phyloP scores from a whole-genome alignment of 2,797 vertebrate species.

The Heterohyrax brucei region DNA sequence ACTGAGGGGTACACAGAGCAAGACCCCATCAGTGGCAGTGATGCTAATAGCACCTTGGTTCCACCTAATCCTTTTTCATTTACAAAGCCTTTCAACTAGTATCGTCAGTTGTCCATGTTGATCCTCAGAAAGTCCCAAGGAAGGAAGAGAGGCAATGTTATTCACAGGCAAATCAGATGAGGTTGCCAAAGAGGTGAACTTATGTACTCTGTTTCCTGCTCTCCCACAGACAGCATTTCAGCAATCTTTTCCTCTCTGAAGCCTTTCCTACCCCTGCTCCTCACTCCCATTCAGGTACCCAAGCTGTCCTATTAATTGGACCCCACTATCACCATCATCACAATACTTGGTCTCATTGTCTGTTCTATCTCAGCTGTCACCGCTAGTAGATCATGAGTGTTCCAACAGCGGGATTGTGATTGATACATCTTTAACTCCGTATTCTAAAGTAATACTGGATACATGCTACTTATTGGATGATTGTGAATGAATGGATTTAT shows the following conservation, averaged over 20 bases:
- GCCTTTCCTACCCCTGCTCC: background rate
- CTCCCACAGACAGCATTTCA: background rate
- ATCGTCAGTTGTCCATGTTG: background rate
- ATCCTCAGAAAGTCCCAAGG: background rate
- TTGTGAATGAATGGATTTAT: background rate
- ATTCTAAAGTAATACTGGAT: background rate
- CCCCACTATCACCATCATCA: background rate
- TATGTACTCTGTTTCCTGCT: background rate
- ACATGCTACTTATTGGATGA: background rate
- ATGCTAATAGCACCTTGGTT: background rate
- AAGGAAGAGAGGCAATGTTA: background rate
- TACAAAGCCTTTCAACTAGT: background rate
- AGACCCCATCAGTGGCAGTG: background rate
- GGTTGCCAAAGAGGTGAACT: background rate
- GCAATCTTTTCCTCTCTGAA: background rate
- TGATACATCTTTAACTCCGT: background rate
- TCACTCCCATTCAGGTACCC: background rate
- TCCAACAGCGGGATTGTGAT: background rate
- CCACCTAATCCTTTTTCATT: background rate
- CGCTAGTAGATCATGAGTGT: background rate
- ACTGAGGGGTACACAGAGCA: fast-evolving
- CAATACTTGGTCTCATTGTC: background rate
- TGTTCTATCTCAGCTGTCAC: background rate
- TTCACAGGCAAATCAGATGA: background rate
- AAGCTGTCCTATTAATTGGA: background rate